Conservation (phyloP, 2,888 invertebrate genomes). For the Stenotaenia linearis region DNA sequence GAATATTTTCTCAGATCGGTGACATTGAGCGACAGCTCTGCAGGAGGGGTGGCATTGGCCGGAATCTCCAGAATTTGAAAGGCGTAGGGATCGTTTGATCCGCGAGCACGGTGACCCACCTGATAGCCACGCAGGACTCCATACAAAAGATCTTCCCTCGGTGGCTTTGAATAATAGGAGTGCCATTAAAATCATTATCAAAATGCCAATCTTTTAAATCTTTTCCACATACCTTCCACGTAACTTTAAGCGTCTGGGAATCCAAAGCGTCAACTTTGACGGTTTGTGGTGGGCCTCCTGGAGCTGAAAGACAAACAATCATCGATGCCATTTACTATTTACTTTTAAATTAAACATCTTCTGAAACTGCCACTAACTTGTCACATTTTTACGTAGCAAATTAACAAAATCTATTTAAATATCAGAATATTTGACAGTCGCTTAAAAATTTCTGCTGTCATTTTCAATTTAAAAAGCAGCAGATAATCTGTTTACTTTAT, state of each 20-base stretch:
- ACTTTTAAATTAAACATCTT: too few relatives aligned
- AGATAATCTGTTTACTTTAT: too few relatives aligned
- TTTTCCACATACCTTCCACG: conserved; percentile 43
- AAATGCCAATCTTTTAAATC: not conserved
- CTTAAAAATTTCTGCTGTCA: too few relatives aligned
- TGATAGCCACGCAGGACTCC: conserved; percentile 72
- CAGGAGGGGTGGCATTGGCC: conserved; percentile 35
- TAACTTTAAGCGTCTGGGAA: conserved; percentile 44
- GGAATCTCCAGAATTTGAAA: conserved; percentile 32
- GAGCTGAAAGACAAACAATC: conserved; percentile 31
- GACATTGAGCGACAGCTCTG: conserved; percentile 38
- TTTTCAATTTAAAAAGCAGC: too few relatives aligned
- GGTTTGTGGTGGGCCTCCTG: conserved; percentile 41
- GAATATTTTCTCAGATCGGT: conserved; percentile 46
- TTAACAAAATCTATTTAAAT: too few relatives aligned
- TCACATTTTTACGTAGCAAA: too few relatives aligned
- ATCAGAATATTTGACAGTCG: too few relatives aligned
- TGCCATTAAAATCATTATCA: not conserved
- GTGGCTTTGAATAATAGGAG: conserved; percentile 51
- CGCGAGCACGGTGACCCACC: conserved; percentile 55
- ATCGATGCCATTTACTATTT: not conserved
- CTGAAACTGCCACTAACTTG: too few relatives aligned
- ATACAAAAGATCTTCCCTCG: conserved; percentile 61
- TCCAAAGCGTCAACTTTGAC: conserved; percentile 45
- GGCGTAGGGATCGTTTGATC: conserved; percentile 37